A percentile compares a stretch with the other conserved stretches of the same genome.
These are phyloP conservation scores for Drosophila peninsularis DNA, from an alignment of 2,888 invertebrate genomes.

Conservation along the genomic window DNA sequence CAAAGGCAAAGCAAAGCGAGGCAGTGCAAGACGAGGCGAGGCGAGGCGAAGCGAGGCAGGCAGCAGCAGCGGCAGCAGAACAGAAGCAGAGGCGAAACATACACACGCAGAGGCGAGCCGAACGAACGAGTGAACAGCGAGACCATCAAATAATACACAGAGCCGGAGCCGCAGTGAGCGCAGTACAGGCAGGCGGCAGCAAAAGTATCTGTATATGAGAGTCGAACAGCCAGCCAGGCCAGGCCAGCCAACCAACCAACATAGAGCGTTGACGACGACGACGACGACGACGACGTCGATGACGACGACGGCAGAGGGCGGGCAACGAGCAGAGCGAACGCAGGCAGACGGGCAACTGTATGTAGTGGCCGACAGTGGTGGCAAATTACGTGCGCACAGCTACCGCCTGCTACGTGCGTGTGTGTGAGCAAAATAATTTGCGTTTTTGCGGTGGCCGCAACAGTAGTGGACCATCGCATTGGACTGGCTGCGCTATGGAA, in stretches of 20 bases:
- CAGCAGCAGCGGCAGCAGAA: constrained; percentile 43
- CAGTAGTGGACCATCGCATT: constrained; percentile 50
- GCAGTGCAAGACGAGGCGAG: constrained; percentile 29
- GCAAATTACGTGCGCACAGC: constrained; percentile 57
- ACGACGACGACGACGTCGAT: constrained; percentile 23
- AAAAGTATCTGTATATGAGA: constrained; percentile 78
- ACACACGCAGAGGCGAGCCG: constrained; percentile 41
- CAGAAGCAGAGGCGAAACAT: constrained; percentile 53
- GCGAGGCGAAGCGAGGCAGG: constrained; percentile 13
- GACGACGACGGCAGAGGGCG: constrained; percentile 32
- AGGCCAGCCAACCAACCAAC: constrained; percentile 57
- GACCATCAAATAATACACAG: constrained; percentile 76
- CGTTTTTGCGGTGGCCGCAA: constrained; percentile 54
- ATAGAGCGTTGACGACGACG: constrained; percentile 50
- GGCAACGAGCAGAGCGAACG: constrained; percentile 33
- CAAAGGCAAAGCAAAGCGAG: constrained; percentile 61
- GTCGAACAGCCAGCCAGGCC: constrained; percentile 45
- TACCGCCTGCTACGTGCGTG: constrained; percentile 36
- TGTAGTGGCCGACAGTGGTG: constrained; percentile 67
- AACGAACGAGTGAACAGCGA: constrained; percentile 75
- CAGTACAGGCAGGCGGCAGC: constrained; percentile 55
- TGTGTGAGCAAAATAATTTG: constrained; percentile 57
- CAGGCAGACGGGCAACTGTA: constrained; percentile 49
- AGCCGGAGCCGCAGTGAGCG: constrained; percentile 58
- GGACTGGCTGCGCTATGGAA: constrained; percentile 12